Base-by-base conservation (phyloP, 1,140 invertebrate species). In the Heliconius hermathena region DNA sequence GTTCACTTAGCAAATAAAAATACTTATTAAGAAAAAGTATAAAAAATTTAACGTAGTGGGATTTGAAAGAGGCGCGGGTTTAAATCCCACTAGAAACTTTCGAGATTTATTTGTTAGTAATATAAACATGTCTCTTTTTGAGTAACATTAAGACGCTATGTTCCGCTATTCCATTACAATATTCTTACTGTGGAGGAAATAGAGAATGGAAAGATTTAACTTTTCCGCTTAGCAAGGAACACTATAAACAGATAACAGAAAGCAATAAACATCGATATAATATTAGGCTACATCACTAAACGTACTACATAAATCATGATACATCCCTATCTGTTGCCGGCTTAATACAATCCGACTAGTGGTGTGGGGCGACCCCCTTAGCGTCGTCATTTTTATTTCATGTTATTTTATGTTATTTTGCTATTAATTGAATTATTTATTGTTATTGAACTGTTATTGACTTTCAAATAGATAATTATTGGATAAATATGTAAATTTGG, bases 281-380 rank as follows among this genome's bases (percentile, higher is more conserved):
- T 22, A 29, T 16, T 18, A 66, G 4, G 26, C 26, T 29, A 74
- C 90, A 85, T 80, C 88, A 87, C 83, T 90, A 87, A 36, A 76
- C 84, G 75, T 80, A 83, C 84, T 88, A 93, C 87, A 93, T 93
- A 93, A 93, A 93, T 93, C 92, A 93, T 90, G 88, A 85, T 89
- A 92, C 91, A 92, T 88, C 89, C 91, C 90, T 93, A 93, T 93
- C 92, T 93, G 91, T 93, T 91, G 90, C 89, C 88, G 87, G 92
- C 89, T 93, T 93, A 93, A 93, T 93, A 92, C 91, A 91, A 92
- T 90, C 90, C 87, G 85, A 81, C 81, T 86, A 77, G 78, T 82
- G 83, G 80, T 73, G 76, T 66, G 60, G 74, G 77, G 78, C 18
- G 82, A 81, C 72, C 80, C 78, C 77, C 78, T 66, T 66, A 26